Conservation (phyloP, 2,797 vertebrate genomes). For the Hafferia zeledoni region DNA sequence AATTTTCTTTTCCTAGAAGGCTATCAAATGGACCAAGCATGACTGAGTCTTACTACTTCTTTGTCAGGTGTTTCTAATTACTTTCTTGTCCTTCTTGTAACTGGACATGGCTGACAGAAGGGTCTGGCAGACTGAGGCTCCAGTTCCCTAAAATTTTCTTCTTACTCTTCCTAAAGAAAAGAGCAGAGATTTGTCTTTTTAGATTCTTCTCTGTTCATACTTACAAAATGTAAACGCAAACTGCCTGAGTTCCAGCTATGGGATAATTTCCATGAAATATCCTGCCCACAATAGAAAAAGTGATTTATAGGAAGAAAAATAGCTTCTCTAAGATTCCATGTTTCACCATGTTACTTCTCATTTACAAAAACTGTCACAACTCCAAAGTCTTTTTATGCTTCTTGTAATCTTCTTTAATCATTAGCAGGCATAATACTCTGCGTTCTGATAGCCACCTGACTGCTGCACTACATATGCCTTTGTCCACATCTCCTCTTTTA, state of each 20-base stretch:
- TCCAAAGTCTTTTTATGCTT: background rate
- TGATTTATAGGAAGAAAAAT: background rate
- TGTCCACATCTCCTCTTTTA: background rate
- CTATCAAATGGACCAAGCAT: background rate
- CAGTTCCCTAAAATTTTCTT: background rate
- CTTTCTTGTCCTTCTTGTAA: background rate
- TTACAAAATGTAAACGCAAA: background rate
- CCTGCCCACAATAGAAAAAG: background rate
- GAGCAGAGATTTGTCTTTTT: background rate
- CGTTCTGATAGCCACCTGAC: background rate
- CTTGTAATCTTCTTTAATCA: background rate
- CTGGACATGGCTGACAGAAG: background rate
- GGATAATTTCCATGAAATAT: background rate
- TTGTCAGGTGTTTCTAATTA: background rate
- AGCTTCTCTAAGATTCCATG: background rate
- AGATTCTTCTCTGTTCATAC: background rate
- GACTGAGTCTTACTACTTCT: background rate
- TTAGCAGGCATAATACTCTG: background rate
- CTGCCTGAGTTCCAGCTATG: background rate
- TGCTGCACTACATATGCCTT: background rate
- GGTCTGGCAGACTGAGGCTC: background rate
- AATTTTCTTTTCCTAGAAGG: background rate
- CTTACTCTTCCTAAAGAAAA: background rate
- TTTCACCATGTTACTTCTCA: background rate
- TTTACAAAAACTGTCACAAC: background rate